A percentile compares a stretch with the other conserved stretches of the same genome.
These are phyloP conservation scores for Ceramica pisi DNA, from an alignment of 2,888 invertebrate species.

Conservation along the genomic window DNA sequence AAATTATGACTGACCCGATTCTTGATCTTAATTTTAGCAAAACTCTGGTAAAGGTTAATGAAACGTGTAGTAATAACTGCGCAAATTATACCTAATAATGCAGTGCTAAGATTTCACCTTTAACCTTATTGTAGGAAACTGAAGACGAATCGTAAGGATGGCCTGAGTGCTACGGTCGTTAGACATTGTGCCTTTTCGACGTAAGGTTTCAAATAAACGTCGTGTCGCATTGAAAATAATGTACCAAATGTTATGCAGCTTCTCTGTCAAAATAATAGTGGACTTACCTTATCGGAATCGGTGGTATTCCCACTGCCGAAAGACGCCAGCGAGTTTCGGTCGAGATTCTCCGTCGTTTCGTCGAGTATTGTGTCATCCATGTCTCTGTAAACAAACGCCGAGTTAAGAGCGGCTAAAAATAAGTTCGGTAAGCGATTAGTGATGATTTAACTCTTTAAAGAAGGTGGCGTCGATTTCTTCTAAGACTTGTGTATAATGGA, in stretches of 20 bases:
- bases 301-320: conserved; percentile 98
- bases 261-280: background rate
- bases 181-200: too few relatives aligned
- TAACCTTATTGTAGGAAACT: background rate
- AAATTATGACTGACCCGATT: background rate
- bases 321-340: conserved; percentile 96
- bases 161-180: background rate
- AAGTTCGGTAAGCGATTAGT: background rate
- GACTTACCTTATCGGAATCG: conserved; percentile 97
- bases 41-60: background rate
- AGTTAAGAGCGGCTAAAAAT: conserved; percentile 19
- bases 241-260: background rate
- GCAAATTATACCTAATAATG: too few relatives aligned
- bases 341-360: conserved; percentile 96
- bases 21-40: background rate
- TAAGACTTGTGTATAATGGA: background rate
- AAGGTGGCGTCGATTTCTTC: background rate
- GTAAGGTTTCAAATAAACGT: background rate
- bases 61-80: too few relatives aligned
- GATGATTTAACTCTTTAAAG: background rate
- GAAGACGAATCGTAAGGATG: background rate
- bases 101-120: too few relatives aligned
- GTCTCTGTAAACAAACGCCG: conserved; percentile 91
- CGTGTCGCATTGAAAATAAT: background rate
- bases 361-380: conserved; percentile 96